A percentile compares a stretch with the other conserved stretches of the same genome.
phyloP scores from a whole-genome alignment of 2,797 vertebrate genomes.

The Garrulus glandarius region DNA sequence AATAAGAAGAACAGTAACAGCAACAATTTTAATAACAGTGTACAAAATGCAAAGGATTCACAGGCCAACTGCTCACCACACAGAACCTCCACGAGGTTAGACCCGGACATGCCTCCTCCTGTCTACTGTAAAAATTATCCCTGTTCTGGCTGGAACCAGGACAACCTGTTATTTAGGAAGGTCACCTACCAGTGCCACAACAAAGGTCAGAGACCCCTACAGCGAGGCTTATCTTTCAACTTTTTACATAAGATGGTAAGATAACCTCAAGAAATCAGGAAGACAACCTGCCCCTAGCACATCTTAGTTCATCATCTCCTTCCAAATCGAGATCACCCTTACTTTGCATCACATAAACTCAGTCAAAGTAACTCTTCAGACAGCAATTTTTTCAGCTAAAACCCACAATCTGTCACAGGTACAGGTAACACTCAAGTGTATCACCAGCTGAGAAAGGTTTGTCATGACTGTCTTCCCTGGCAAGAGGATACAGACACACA shows the following conservation, averaged over 20 bases:
- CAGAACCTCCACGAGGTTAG: background rate
- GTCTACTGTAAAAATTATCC: background rate
- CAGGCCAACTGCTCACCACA: background rate
- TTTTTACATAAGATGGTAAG: background rate
- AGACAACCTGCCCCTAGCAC: background rate
- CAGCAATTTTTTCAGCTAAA: background rate
- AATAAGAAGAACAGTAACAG: background rate
- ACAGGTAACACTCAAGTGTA: background rate
- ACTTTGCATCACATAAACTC: background rate
- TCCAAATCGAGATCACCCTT: background rate
- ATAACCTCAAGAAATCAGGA: background rate
- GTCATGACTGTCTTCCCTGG: background rate
- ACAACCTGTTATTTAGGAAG: background rate
- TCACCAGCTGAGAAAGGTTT: background rate
- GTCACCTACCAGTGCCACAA: background rate
- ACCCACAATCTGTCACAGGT: background rate
- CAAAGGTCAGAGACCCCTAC: background rate
- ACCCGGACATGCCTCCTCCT: background rate
- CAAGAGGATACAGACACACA: background rate
- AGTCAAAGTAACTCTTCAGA: background rate
- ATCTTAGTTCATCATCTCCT: background rate
- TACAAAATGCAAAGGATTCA: background rate
- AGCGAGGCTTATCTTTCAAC: background rate
- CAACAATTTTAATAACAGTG: background rate
- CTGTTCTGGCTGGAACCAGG: background rate